Conservation (phyloP, 2,888 invertebrate genomes). For the Allolobophora icterica region DNA sequence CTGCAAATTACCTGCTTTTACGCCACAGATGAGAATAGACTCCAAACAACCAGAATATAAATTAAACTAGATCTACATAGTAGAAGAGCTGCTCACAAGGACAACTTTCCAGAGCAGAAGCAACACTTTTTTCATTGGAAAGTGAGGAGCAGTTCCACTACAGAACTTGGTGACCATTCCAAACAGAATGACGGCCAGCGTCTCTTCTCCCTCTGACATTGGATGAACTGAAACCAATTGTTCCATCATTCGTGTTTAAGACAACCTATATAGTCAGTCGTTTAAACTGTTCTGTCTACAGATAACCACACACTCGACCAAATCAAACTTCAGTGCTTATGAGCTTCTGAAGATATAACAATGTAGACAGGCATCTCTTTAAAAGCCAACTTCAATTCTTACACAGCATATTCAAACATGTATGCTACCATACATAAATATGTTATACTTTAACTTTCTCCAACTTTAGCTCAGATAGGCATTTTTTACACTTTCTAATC, state of each 20-base stretch:
- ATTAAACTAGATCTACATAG: background rate
- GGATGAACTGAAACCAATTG: constrained; percentile 43
- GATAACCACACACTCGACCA: background rate
- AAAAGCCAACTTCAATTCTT: too few relatives aligned
- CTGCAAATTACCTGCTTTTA: background rate
- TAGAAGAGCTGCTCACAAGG: constrained; percentile 70
- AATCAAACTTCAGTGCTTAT: background rate
- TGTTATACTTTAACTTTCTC: background rate
- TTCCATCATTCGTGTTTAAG: background rate
- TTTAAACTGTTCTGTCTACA: background rate
- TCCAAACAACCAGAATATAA: background rate
- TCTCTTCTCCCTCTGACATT: constrained; percentile 72
- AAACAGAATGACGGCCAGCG: constrained; percentile 85
- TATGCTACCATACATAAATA: background rate
- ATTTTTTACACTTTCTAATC: background rate
- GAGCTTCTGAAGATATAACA: background rate
- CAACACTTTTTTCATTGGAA: constrained; percentile 97
- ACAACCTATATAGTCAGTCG: background rate
- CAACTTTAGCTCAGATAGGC: background rate
- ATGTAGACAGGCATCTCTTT: too few relatives aligned
- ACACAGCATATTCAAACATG: background rate
- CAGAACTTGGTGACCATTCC: constrained; percentile 96
- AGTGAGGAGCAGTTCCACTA: constrained; percentile 92
- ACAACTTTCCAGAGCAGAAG: constrained; percentile 93
- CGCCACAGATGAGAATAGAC: background rate